Percentiles rank a stretch among this genome's conserved stretches.
Evolutionary conservation across 2,113 vertebrate species (phyloP).

Genomic region (Chloropsis cyanopogon): DNA sequence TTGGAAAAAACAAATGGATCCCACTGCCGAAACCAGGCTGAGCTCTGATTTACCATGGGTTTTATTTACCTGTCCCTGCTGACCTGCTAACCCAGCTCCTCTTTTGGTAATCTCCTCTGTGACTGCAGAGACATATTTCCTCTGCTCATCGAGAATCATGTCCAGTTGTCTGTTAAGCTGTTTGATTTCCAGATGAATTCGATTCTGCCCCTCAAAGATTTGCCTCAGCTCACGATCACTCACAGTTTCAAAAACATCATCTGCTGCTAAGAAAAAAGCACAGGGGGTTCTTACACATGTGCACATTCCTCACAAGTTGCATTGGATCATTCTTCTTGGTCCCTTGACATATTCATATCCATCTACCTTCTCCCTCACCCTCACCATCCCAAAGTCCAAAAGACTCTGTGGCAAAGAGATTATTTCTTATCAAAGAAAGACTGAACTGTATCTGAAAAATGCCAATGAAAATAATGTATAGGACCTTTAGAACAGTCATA

Average conservation of each 20-base stretch:
- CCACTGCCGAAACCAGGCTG: not conserved
- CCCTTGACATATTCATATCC: not conserved
- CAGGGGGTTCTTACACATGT: not conserved
- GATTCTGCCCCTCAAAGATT: constrained; percentile 96
- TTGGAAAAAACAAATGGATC: not conserved
- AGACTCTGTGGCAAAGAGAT: not conserved
- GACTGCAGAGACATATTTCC: constrained; percentile 83
- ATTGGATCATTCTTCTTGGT: not conserved
- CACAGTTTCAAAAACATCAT: constrained; percentile 86
- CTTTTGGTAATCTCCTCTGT: constrained; percentile 85
- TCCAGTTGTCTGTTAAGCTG: constrained; percentile 90
- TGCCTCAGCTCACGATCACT: constrained; percentile 92
- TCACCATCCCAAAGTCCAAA: not conserved
- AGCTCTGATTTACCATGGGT: accelerated
- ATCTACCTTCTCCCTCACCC: not conserved
- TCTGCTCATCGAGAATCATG: constrained; percentile 96
- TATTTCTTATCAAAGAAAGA: not conserved
- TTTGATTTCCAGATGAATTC: constrained; percentile 95
- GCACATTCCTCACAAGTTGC: not conserved
- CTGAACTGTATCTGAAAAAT: not conserved
- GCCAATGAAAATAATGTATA: not conserved
- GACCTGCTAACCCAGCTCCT: constrained; percentile 61
- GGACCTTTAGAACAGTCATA: not conserved
- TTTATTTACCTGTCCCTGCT: constrained; percentile 76
- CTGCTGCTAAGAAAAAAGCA: constrained; percentile 68